A percentile compares a stretch with the other conserved stretches of the same genome.
phyloP scores from a whole-genome alignment of 2,113 vertebrate genomes.

The Tapirus terrestris region DNA sequence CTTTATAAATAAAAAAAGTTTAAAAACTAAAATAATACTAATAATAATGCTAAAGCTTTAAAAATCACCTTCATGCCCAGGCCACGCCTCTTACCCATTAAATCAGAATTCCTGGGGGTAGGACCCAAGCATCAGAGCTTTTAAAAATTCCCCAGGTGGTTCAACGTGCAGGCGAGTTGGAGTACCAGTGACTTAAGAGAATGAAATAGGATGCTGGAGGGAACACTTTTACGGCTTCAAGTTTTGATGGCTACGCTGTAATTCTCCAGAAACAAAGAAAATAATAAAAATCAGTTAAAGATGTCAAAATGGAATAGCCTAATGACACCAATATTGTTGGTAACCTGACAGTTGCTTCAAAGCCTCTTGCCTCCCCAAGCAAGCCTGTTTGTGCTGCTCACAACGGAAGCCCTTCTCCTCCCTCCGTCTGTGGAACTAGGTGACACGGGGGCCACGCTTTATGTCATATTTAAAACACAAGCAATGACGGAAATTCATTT shows the following conservation, averaged over 20 bases:
- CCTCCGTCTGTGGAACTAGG: conserved; percentile 83
- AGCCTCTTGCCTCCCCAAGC: conserved; percentile 84
- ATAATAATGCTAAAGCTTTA: neutral
- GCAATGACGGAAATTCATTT: conserved; percentile 90
- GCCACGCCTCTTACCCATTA: neutral
- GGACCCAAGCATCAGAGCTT: neutral
- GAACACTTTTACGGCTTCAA: neutral
- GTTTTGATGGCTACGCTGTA: neutral
- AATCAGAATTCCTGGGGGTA: neutral
- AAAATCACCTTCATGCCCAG: neutral
- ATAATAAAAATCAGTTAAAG: conserved; percentile 77
- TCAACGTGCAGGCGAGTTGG: neutral
- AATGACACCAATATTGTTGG: conserved; percentile 84
- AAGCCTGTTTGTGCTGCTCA: conserved; percentile 82
- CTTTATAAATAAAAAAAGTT: neutral
- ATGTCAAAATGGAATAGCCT: conserved; percentile 80
- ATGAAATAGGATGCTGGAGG: neutral
- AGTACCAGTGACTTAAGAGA: neutral
- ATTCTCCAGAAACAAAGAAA: conserved; percentile 70
- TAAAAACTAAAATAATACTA: neutral
- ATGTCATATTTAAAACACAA: conserved; percentile 91
- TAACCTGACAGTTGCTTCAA: conserved; percentile 80
- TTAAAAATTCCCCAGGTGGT: neutral
- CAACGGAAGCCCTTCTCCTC: conserved; percentile 82
- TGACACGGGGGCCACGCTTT: conserved; percentile 84